phyloP scores from a whole-genome alignment of 1,140 invertebrate genomes.

The Druon quercuslanigerum region DNA sequence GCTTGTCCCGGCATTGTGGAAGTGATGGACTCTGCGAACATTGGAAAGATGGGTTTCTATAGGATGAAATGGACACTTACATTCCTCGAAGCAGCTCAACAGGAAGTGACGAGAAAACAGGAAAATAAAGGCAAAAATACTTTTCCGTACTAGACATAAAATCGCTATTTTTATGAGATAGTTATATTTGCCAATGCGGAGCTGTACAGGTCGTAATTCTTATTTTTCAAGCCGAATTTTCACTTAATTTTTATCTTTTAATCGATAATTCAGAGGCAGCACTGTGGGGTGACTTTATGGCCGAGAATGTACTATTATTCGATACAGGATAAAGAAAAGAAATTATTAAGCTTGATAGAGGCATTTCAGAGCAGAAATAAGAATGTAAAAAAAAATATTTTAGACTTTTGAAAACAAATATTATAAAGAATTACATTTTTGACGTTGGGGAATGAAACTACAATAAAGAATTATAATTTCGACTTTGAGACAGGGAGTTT shows the following conservation, averaged over 20 bases:
- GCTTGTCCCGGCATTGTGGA: conserved; percentile 11
- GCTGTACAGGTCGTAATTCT: conserved; percentile 21
- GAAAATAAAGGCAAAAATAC: conserved; percentile 45
- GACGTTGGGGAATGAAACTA: no score
- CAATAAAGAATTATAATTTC: no score
- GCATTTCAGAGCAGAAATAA: no score
- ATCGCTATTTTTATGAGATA: conserved; percentile 46
- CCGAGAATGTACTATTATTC: neutral
- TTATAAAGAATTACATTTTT: no score
- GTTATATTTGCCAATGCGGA: conserved; percentile 38
- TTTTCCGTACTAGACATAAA: conserved; percentile 38
- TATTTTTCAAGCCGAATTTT: conserved; percentile 1
- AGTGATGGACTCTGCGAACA: conserved; percentile 26
- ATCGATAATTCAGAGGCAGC: neutral
- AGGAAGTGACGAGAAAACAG: conserved; percentile 32
- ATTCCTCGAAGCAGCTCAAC: conserved; percentile 34
- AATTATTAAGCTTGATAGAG: no score
- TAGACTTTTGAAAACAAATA: no score
- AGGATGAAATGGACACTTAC: conserved; percentile 35
- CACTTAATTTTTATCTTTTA: conserved; percentile 19
- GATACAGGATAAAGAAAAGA: no score
- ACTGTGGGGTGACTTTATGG: neutral
- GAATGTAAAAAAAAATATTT: no score
- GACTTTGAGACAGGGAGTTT: no score
- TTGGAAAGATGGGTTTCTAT: conserved; percentile 14